phyloP scores from a whole-genome alignment of 30 jellyfish, hydroid and myxozoan genomes.

The Rhopilema esculentum region DNA sequence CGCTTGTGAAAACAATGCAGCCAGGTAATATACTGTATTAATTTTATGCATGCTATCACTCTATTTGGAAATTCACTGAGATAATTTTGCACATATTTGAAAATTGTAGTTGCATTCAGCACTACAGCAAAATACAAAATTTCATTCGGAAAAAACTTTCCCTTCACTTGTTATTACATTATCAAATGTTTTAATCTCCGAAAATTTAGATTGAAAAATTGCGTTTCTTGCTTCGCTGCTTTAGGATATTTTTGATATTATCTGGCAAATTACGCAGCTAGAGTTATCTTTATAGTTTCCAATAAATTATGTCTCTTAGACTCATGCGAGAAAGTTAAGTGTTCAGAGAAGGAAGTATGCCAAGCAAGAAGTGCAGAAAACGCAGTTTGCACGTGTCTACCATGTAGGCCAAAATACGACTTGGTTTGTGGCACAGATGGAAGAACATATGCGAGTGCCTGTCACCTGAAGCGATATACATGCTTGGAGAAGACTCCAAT shows the following conservation, averaged over 20 bases:
- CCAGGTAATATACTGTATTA: slow-evolving; percentile 42
- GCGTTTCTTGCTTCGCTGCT: too few relatives aligned
- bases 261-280: not conserved
- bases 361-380: not conserved
- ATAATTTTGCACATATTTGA: too few relatives aligned
- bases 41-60: not conserved
- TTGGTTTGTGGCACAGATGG: slow-evolving; percentile 86
- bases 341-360: slow-evolving; percentile 49
- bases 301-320: slow-evolving; percentile 16
- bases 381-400: slow-evolving; percentile 71
- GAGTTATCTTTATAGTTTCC: not conserved
- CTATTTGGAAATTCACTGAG: too few relatives aligned
- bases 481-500: slow-evolving; percentile 54
- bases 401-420: slow-evolving; percentile 51
- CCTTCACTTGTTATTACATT: too few relatives aligned
- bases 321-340: slow-evolving; percentile 38
- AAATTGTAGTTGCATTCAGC: too few relatives aligned
- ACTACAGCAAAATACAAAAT: too few relatives aligned
- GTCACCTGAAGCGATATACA: slow-evolving; percentile 54
- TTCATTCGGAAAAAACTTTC: too few relatives aligned
- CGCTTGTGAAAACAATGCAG: slow-evolving; percentile 60
- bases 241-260: not conserved
- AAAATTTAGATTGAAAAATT: too few relatives aligned
- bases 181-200: too few relatives aligned
- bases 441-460: slow-evolving; percentile 70